Evolutionary conservation across 1,140 invertebrate genomes (phyloP), one percentile per base, ranked within the genome.

Genomic region (Cryptotermes secundus): DNA sequence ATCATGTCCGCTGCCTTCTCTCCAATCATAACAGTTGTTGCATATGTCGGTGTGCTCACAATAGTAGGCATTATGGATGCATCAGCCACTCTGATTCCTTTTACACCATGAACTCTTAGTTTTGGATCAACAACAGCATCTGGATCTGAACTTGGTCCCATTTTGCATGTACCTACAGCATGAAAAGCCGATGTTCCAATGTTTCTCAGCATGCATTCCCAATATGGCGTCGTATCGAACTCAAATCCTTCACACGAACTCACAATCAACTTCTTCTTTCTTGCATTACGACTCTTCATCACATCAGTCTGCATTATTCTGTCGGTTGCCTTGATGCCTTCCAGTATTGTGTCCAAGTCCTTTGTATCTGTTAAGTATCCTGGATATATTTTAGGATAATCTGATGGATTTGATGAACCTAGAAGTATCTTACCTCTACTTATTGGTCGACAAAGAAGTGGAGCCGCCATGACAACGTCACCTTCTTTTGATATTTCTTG

Each of bases 301-400:
- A 72, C 59, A 10, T 31, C 59, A n/a, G 59, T 72, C n/a, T 72
- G 9, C 59, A 72, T 72, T 72, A 72, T 72, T 72, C n/a, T 31
- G 9, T 1, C 1, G 6, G n/a, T n/a, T n/a, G 59, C 26, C 6
- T 72, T 1, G 79, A 87, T 35, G 89, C 87, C 85, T 89, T 90
- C 86, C 89, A 96, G 93, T 89, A 96, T 88, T 80, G 93, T 89
- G 86, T 93, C 92, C 26, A 96, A 88, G 87, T 96, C 96, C 22
- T 92, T 88, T 0, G 93, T 92, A 89, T 96, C 90, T 0, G 92
- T 89, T 79, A 95, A 95, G 88, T 97, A 97, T 87, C 96, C 96
- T 1, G 97, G 94, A 88, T 95, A 94, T 53, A 98, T 96, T 14
- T 93, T 88, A 0, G 97, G 97, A 87, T 95, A 92, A 0, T 93